Evolutionary conservation across 2,113 vertebrate genomes (phyloP).

Genomic region (Hyla sarda): DNA sequence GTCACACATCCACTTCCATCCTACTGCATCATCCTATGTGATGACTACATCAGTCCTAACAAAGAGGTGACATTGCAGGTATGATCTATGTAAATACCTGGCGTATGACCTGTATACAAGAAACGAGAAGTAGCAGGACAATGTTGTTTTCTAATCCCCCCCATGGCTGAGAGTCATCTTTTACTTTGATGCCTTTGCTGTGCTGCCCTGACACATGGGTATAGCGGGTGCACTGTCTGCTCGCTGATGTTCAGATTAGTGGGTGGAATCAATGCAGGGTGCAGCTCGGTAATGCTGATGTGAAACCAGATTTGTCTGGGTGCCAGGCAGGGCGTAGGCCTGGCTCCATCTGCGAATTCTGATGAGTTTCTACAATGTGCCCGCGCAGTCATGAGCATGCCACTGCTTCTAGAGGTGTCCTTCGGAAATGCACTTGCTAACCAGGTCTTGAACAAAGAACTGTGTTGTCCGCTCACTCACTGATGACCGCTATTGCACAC

Average conservation of each 20-base stretch:
- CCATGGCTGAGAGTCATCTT: background rate
- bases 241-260: slow-evolving; percentile 26
- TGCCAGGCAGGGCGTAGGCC: slow-evolving; percentile 36
- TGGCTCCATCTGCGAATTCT: slow-evolving; percentile 1
- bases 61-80: background rate
- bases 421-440: background rate
- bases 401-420: background rate
- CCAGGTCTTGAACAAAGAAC: no score
- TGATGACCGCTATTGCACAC: no score
- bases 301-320: slow-evolving; percentile 36
- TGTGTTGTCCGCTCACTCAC: no score
- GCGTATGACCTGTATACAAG: background rate
- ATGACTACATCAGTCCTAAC: background rate
- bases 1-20: background rate
- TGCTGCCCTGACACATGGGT: slow-evolving; percentile 12
- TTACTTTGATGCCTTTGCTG: no score
- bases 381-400: background rate
- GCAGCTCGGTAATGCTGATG: slow-evolving; percentile 34
- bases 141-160: background rate
- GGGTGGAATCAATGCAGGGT: slow-evolving; percentile 45
- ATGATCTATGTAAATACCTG: background rate
- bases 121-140: background rate
- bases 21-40: background rate
- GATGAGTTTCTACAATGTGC: slow-evolving; percentile 31
- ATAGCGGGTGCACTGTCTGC: slow-evolving; percentile 4